phyloP scores from a whole-genome alignment of 2,113 vertebrate genomes.

The Toxostoma redivivum region DNA sequence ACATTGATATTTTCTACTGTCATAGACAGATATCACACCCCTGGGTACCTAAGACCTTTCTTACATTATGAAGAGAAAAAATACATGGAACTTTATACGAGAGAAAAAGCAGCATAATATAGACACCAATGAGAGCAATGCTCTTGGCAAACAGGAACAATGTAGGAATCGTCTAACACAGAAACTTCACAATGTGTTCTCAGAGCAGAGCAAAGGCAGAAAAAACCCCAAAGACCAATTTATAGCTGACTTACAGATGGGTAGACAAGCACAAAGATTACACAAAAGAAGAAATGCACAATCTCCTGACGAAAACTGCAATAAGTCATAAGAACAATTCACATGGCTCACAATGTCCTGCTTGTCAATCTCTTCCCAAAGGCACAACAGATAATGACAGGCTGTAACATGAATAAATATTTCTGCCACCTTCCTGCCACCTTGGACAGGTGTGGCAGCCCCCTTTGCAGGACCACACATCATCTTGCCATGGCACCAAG shows the following conservation, averaged over 20 bases:
- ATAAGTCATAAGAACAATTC: not conserved
- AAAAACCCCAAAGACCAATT: not conserved
- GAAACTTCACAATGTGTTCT: not conserved
- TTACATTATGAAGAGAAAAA: not conserved
- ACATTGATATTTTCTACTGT: not conserved
- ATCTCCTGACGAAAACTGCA: not conserved
- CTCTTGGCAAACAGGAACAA: not conserved
- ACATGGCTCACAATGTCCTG: rapidly evolving
- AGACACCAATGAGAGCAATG: not conserved
- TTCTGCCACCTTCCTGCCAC: not conserved
- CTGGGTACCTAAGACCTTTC: not conserved
- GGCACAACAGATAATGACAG: not conserved
- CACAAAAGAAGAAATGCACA: rapidly evolving
- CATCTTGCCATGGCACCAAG: not conserved
- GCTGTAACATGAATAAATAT: not conserved
- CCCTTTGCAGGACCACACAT: not conserved
- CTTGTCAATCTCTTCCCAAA: not conserved
- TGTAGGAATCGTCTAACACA: not conserved
- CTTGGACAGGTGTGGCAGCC: not conserved
- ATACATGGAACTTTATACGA: not conserved
- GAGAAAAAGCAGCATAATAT: not conserved
- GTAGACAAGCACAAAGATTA: not conserved
- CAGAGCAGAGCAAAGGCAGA: not conserved
- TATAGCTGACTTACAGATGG: not conserved
- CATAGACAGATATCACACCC: not conserved